Base-by-base conservation (phyloP, 2,797 vertebrate species). In the Acanthurus lineatus region DNA sequence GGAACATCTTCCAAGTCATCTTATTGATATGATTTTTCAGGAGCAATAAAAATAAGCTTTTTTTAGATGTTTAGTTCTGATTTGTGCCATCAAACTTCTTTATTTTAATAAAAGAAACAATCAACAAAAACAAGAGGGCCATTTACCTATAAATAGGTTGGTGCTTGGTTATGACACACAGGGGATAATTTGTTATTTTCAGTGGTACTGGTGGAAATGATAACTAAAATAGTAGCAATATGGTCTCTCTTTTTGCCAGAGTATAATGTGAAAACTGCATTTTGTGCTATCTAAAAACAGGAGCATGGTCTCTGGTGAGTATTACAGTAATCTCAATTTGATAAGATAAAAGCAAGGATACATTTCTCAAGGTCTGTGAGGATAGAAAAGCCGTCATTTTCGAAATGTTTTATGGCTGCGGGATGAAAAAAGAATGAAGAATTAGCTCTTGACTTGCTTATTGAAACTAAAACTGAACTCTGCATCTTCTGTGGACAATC, bases 241-340 rank as follows among this genome's bases (percentile, higher is more conserved):
- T 19, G 35, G 17, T 15, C 14, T 28, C n/a, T 20, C 25, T 62
- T 15, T 22, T n/a, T 42, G 5, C 5, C 45, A 22, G 28, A 60
- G n/a, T 16, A n/a, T 20, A 16, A 48, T 4, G 5, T 28, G 22
- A 2, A 53, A 47, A 45, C 22, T 17, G 0, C 17, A 42, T 67
- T 63, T 45, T 64, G 28, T 60, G 14, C 17, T 8, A 22, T 56
- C 28, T 56, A 25, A 63, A 57, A 61, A 48, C 17, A 19, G 44
- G 20, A 28, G 3, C 10, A 19, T 6, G 17, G 20, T 53, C 56
- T 57, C 40, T 6, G 28, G 38, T 44, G 42, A 57, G 28, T 4
- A 63, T 64, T 17, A 53, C 32, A 22, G 28, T 45, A 35, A 65
- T 35, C 48, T 60, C 16, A n/a, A n/a, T 77, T 65, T 60, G 49